phyloP scores from a whole-genome alignment of 2,113 vertebrate species.

The Cyprinodon variegatus region DNA sequence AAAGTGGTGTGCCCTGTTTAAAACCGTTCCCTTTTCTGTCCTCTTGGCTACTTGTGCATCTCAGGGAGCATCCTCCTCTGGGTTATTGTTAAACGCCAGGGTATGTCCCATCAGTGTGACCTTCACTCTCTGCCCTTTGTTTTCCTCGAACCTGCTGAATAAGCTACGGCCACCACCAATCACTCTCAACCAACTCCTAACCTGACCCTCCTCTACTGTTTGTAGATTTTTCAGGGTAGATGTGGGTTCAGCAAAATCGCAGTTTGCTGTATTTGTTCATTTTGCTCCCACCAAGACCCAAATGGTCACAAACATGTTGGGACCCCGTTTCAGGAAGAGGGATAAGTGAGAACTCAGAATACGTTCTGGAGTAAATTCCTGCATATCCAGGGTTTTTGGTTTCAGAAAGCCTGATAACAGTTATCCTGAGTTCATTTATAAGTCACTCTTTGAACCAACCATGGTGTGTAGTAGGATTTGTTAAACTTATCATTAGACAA shows the following conservation, averaged over 20 bases:
- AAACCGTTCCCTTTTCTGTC: constrained; percentile 70
- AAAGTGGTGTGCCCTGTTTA: constrained; percentile 29
- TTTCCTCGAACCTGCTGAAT: constrained; percentile 38
- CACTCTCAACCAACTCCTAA: constrained; percentile 49
- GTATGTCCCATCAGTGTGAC: constrained; percentile 69
- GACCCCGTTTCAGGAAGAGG: no score
- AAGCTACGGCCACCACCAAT: constrained; percentile 43
- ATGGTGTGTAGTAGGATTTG: no score
- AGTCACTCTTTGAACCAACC: no score
- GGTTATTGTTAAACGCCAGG: constrained; percentile 76
- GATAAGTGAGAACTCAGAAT: no score
- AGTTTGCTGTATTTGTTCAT: constrained; percentile 18
- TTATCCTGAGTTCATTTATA: no score
- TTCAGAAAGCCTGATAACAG: no score
- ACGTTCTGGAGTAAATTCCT: no score
- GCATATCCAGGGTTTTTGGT: no score
- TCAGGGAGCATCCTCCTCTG: constrained; percentile 80
- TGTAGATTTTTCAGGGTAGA: constrained; percentile 35
- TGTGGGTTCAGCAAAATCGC: constrained; percentile 27
- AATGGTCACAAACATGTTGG: constrained; percentile 46
- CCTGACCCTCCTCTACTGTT: constrained; percentile 23
- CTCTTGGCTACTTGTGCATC: constrained; percentile 67
- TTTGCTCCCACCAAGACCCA: constrained; percentile 16
- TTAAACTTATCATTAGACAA: no score
- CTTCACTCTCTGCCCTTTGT: constrained; percentile 19